A percentile compares a stretch with the other conserved stretches of the same genome.
phyloP scores from a whole-genome alignment of 2,888 invertebrate species.

The Lottia scabra region DNA sequence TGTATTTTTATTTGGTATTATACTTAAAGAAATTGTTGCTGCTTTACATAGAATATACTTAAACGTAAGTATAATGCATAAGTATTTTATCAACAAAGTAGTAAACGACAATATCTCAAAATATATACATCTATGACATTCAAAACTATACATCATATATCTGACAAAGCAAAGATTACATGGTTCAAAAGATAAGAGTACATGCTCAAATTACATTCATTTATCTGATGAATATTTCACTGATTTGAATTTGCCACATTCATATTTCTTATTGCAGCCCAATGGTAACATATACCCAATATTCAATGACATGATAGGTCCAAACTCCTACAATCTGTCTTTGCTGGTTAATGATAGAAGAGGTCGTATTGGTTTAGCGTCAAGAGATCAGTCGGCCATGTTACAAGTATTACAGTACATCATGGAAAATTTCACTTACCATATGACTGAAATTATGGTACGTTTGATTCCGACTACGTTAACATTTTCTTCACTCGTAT shows the following conservation, averaged over 20 bases:
- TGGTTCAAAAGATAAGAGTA: too few relatives aligned
- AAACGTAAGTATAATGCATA: constrained; percentile 50
- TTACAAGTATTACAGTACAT: constrained; percentile 57
- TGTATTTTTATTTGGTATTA: constrained; percentile 62
- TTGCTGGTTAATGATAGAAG: constrained; percentile 35
- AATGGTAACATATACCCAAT: constrained; percentile 62
- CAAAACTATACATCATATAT: too few relatives aligned
- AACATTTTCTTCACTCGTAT: too few relatives aligned
- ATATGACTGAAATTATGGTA: constrained; percentile 67
- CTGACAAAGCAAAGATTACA: too few relatives aligned
- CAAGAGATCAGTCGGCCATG: constrained; percentile 40
- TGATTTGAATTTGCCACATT: too few relatives aligned
- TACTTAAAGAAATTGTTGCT: constrained; percentile 63
- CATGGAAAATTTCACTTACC: constrained; percentile 59
- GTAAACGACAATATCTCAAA: too few relatives aligned
- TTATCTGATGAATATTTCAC: too few relatives aligned
- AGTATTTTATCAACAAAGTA: too few relatives aligned
- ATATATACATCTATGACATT: too few relatives aligned
- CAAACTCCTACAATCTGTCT: constrained; percentile 53
- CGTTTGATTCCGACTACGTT: not conserved
- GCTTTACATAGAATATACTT: constrained; percentile 62
- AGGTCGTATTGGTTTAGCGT: constrained; percentile 32
- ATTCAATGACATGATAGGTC: constrained; percentile 53
- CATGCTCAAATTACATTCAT: too few relatives aligned
- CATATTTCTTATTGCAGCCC: constrained; percentile 44